Conservation (phyloP, 2,113 vertebrate species). For the Scalopus aquaticus region DNA sequence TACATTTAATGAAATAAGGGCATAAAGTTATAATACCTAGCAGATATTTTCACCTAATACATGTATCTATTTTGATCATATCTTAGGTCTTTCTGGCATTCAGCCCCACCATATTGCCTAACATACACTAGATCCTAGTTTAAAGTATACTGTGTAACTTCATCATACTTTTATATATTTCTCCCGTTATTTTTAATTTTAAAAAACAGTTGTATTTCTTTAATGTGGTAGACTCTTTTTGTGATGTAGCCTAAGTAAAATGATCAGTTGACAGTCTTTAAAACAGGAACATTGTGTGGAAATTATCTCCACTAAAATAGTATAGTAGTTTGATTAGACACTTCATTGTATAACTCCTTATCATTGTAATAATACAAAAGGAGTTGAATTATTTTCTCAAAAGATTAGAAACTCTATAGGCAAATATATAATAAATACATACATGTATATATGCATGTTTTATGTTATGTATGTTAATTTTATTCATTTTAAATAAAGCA, state of each 20-base stretch:
- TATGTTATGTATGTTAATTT: not conserved
- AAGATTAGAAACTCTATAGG: not conserved
- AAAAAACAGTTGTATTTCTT: not conserved
- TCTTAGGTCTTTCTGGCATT: not conserved
- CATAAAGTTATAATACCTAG: not conserved
- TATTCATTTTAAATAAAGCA: not conserved
- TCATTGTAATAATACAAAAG: not conserved
- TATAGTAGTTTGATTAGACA: not conserved
- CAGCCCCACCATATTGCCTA: not conserved
- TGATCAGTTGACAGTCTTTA: not conserved
- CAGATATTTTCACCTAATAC: not conserved
- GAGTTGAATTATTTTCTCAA: not conserved
- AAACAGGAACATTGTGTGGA: not conserved
- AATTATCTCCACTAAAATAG: not conserved
- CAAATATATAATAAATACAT: not conserved
- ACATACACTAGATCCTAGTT: accelerated
- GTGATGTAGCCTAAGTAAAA: not conserved
- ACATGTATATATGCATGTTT: not conserved
- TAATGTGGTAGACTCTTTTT: not conserved
- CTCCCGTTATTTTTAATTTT: not conserved
- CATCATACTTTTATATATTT: conserved; percentile 1
- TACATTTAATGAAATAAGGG: not conserved
- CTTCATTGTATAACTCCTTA: not conserved
- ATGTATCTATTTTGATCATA: not conserved
- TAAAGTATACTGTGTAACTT: not conserved